Base-by-base conservation (phyloP, 2,797 vertebrate genomes). In the Sebastes trivittatus region DNA sequence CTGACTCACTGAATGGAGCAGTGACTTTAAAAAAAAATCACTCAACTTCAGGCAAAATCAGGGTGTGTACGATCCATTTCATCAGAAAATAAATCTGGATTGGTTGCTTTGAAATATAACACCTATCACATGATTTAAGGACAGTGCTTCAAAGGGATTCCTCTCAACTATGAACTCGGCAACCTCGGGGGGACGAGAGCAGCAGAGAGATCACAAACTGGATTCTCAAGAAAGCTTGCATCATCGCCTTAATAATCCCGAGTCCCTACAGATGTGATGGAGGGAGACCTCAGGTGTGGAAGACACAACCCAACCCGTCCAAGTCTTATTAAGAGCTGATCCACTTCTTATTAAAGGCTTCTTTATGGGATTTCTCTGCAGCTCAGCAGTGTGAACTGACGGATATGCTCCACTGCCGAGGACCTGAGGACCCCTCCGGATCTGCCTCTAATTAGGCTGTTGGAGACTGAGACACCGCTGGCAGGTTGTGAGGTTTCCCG, bases 391-490 rank as follows among this genome's bases (percentile, higher is more conserved):
- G 87, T 49, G 69, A 90, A 83, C 80, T 52, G 88, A 77, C 73
- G 85, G 87, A 91, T 89, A 74, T 55, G 89, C 87, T 87, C 71
- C 75, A 20, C 32, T 85, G 85, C 79, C 55, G 87, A 87, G 54
- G 81, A 84, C 84, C 82, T 3, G 72, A 77, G 46, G 81, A 89
- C 83, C 80, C 73, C 81, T 77, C 63, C 9, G 63, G 87, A 80
- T 91, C 68, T 30, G 72, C 52, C 80, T 85, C 90, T 92, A 93
- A 93, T 94, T 92, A 95, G 83, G 22, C 80, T 67, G 72, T 1
- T 55, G 72, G 78, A 86, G 73, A 72, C 56, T 22, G 82, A 52
- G 82, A 81, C 49, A 69, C 84, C 71, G 18, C 63, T 27, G 72
- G 83, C 27, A 76, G 80, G 59, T 61, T 72, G 58, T 8, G 52